phyloP scores from a whole-genome alignment of 92 coral and sea anemone species.

The Palythoa caribaeorum region DNA sequence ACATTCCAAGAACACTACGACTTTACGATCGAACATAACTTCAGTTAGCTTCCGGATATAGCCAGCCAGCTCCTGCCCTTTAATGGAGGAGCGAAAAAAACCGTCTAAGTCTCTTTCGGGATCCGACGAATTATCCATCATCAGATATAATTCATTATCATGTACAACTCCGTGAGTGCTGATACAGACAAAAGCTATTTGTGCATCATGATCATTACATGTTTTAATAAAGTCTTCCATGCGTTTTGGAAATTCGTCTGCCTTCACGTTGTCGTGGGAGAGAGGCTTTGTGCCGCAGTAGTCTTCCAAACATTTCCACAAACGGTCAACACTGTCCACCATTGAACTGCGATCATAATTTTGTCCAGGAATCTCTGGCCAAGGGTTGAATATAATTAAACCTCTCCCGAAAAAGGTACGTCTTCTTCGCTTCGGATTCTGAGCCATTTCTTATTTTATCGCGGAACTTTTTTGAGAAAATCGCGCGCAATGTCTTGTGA shows the following conservation, averaged over 20 bases:
- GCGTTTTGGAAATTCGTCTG: neutral
- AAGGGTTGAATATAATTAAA: neutral
- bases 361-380: constrained; percentile 14
- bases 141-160: neutral
- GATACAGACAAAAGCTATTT: neutral
- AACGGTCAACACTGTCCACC: neutral
- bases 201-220: neutral
- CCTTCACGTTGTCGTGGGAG: neutral
- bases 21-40: neutral
- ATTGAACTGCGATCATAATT: constrained; percentile 4
- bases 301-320: neutral
- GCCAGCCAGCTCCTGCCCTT: neutral
- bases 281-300: neutral
- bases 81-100: neutral
- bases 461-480: neutral
- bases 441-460: neutral
- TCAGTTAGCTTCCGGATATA: neutral
- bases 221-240: neutral
- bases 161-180: constrained; percentile 11
- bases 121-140: constrained; percentile 16
- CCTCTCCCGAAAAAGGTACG: neutral
- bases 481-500: too few relatives aligned
- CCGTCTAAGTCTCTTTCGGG: neutral
- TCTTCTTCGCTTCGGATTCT: neutral
- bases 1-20: constrained; percentile 8